Conservation (phyloP, 1,140 invertebrate genomes). For the Heliothis subflexa region DNA sequence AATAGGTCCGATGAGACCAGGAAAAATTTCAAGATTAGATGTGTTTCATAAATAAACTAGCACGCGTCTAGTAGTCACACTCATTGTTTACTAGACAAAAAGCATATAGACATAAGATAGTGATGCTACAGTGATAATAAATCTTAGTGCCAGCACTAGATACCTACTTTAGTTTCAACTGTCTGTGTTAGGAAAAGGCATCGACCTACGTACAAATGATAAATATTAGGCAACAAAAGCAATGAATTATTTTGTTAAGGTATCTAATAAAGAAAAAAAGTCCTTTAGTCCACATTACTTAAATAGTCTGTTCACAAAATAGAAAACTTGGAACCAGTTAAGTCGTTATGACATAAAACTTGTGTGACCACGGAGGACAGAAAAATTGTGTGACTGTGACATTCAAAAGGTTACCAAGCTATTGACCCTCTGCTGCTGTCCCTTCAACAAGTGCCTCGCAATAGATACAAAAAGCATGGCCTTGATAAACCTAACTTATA, state of each 20-base stretch:
- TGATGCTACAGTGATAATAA: no score
- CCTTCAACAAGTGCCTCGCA: not conserved
- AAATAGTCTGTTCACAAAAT: not conserved
- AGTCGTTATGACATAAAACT: not conserved
- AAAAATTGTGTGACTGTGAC: no score
- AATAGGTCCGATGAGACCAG: no score
- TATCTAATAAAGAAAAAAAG: no score
- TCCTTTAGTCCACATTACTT: no score
- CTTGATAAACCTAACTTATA: not conserved
- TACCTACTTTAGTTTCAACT: not conserved
- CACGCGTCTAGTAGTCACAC: not conserved
- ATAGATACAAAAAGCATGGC: not conserved
- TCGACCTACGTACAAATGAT: no score
- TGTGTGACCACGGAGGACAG: no score
- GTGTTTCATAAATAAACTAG: not conserved
- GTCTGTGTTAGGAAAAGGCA: not conserved
- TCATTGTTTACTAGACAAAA: conserved; percentile 5
- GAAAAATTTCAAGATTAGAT: not conserved
- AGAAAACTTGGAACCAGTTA: not conserved
- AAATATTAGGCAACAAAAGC: no score
- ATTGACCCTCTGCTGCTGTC: not conserved
- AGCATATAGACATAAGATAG: conserved; percentile 1
- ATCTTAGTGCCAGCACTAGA: not conserved
- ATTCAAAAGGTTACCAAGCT: not conserved
- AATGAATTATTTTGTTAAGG: no score